Base-by-base conservation (phyloP, 2,797 vertebrate genomes). In the Sebastes minor region DNA sequence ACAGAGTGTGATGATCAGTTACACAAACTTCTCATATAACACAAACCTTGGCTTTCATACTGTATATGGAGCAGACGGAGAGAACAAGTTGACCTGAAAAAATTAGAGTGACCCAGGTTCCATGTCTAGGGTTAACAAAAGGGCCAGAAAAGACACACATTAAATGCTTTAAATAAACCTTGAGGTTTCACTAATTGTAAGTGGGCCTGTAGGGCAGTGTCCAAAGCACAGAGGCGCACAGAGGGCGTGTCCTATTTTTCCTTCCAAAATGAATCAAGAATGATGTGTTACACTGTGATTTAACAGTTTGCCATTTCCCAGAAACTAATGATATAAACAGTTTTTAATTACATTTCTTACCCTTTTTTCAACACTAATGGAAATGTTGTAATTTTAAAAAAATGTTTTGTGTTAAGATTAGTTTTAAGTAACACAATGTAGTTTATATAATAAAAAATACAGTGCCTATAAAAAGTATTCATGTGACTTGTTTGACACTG, bases 21-120 rank as follows among this genome's bases (percentile, higher is more conserved):
- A 42, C 53, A 77, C 32, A 76, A 76, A 55, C 12, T 8, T 73
- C 22, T 68, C 49, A 59, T 25, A 8, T 68, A n/a, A 84, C 11
- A 84, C 8, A 42, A 33, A 69, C 12, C 18, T 55, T 35, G 9
- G 5, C 23, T 78, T 72, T 28, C 1, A 25, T 62, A 25, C 23
- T 25, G 22, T 55, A 59, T 69, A 61, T 32, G n/a, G 30, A 28
- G 60, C 56, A 55, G 27, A 77, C 3, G 16, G 69, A 69, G 3
- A 25, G 13, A 70, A 65, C 16, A 57, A 27, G 30, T 6, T 33
- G 35, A 74, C 20, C 53, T 63, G 6, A 23, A 32, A 67, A 60
- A 72, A 69, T 66, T 4, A 67, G 28, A 27, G 27, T 10, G 32
- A 25, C 12, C 22, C 8, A 10, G n/a, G 16, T n/a, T 70, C 10